Conservation (phyloP, 2,113 vertebrate genomes). For the Argyrosomus japonicus region DNA sequence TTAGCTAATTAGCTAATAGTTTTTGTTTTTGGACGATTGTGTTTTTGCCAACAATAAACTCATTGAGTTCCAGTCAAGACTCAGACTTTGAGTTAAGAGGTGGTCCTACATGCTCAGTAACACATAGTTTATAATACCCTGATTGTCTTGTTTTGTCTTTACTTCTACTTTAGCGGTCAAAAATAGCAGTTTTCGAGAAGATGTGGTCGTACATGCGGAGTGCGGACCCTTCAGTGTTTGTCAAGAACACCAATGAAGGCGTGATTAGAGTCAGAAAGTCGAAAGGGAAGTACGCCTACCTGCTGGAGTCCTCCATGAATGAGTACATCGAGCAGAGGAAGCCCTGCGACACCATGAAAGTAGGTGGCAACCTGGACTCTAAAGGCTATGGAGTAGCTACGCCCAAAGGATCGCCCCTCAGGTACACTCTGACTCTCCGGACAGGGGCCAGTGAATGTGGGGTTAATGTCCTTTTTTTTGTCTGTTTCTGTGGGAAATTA, state of each 20-base stretch:
- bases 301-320: constrained; percentile 98
- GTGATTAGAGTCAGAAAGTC: constrained; percentile 95
- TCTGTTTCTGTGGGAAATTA: constrained; percentile 31
- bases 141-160: not conserved
- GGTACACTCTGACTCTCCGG: constrained; percentile 81
- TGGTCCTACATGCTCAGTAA: not conserved
- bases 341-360: constrained; percentile 99
- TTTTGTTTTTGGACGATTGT: too few species aligned
- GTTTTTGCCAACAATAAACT: not conserved
- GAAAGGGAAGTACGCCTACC: constrained; percentile 97
- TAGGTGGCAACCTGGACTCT: constrained; percentile 98
- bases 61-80: not conserved
- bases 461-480: constrained; percentile 14
- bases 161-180: constrained; percentile 88
- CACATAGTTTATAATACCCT: not conserved
- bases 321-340: constrained; percentile 99
- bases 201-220: constrained; percentile 99
- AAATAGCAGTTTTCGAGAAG: constrained; percentile 98
- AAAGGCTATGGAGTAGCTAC: constrained; percentile 99
- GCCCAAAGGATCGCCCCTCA: constrained; percentile 95
- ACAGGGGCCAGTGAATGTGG: not conserved
- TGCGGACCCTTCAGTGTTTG: constrained; percentile 94
- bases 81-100: not conserved
- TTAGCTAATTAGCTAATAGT: too few species aligned
- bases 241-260: constrained; percentile 94